Conservation (phyloP, 2,113 vertebrate species). For the Terrapene triunguis region DNA sequence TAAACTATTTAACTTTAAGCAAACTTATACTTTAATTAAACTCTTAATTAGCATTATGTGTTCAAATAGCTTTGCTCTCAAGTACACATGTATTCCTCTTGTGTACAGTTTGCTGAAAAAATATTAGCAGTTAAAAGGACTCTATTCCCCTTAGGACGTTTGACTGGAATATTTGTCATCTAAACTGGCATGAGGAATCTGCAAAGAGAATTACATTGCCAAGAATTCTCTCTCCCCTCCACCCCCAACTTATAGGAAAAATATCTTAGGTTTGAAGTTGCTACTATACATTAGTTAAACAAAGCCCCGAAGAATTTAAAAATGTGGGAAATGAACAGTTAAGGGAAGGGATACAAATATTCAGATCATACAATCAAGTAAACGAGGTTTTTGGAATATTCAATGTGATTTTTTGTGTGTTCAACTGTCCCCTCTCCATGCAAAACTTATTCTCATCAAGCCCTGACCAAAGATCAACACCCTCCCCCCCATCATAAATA, state of each 20-base stretch:
- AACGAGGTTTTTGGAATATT: not conserved
- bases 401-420: too few species aligned
- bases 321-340: not conserved
- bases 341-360: not conserved
- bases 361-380: not conserved
- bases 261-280: not conserved
- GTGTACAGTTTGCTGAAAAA: not conserved
- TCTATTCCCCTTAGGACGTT: not conserved
- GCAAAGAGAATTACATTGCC: not conserved
- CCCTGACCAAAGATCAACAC: not conserved
- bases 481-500: not conserved
- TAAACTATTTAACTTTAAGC: constrained; percentile 28
- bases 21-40: constrained; percentile 49
- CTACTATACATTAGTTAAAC: not conserved
- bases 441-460: not conserved
- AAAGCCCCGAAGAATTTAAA: not conserved
- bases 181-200: not conserved
- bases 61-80: not conserved
- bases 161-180: not conserved
- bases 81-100: not conserved
- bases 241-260: not conserved
- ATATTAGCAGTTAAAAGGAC: not conserved
- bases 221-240: not conserved
- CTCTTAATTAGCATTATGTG: constrained; percentile 17
- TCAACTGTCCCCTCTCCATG: not conserved